A percentile compares a stretch with the other conserved stretches of the same genome.
phyloP scores from a whole-genome alignment of 2,797 vertebrate species.

The Chrysolophus pictus region DNA sequence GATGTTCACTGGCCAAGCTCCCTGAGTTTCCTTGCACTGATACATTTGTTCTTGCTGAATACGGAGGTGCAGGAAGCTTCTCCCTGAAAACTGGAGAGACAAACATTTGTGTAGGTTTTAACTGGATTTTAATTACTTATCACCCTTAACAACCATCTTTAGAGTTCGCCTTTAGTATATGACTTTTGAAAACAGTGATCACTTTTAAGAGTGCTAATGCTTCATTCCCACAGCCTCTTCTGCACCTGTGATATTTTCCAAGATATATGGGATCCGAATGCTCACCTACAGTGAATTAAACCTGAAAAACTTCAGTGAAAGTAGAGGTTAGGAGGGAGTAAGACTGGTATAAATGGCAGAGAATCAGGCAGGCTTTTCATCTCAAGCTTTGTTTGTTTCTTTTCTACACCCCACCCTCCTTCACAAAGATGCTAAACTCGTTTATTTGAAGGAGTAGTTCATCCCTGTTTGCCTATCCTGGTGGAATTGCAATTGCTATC shows the following conservation, averaged over 20 bases:
- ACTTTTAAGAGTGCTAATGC: neutral
- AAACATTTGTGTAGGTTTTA: neutral
- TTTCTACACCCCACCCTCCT: neutral
- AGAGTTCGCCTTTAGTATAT: neutral
- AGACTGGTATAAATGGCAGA: neutral
- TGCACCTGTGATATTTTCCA: neutral
- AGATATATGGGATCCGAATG: neutral
- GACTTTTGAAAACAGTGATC: neutral
- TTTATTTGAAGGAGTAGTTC: neutral
- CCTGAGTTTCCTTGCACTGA: neutral
- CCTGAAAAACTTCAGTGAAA: neutral
- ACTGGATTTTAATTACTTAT: neutral
- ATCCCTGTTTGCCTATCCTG: neutral
- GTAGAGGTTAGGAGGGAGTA: neutral
- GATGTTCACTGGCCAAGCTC: neutral
- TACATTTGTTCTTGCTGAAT: neutral
- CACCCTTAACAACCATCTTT: neutral
- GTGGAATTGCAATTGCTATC: neutral
- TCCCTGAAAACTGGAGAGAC: neutral
- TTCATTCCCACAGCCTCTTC: neutral
- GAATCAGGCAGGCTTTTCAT: neutral
- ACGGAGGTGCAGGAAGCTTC: neutral
- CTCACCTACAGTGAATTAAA: neutral
- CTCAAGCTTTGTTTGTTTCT: neutral
- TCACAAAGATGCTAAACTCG: neutral